A percentile compares a stretch with the other conserved stretches of the same genome.
Evolutionary conservation across 2,797 vertebrate species (phyloP).

Genomic region (Ciconia nigra): DNA sequence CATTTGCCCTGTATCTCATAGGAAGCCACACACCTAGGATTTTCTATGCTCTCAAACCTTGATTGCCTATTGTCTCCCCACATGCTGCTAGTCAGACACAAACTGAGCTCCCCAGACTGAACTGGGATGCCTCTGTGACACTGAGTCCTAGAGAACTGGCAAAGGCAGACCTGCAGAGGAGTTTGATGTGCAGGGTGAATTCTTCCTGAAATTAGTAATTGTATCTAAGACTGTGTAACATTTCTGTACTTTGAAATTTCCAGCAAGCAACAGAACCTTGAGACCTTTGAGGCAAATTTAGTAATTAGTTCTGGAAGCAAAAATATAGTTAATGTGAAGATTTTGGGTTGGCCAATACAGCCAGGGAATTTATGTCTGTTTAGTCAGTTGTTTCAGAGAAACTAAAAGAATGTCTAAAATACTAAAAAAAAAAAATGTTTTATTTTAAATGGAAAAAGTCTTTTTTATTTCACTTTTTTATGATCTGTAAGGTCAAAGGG

Average conservation of each 20-base stretch:
- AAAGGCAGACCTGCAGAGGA: not conserved
- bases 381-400: not conserved
- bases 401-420: not conserved
- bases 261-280: not conserved
- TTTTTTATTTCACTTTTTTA: not conserved
- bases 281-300: not conserved
- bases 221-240: not conserved
- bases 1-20: not conserved
- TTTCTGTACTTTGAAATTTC: not conserved
- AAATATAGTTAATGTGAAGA: not conserved
- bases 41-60: not conserved
- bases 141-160: not conserved
- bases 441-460: not conserved
- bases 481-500: not conserved
- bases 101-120: not conserved
- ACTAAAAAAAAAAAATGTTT: rapidly evolving
- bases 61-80: rapidly evolving
- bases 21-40: not conserved
- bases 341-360: not conserved
- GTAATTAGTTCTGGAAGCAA: not conserved
- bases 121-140: too few relatives aligned
- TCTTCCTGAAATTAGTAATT: not conserved
- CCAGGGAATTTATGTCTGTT: not conserved
- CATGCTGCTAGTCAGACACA: not conserved
- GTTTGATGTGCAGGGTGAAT: not conserved